These are phyloP conservation scores for Carposina sasakii DNA, from an alignment of 1,140 invertebrate genomes.

Conservation along the genomic window DNA sequence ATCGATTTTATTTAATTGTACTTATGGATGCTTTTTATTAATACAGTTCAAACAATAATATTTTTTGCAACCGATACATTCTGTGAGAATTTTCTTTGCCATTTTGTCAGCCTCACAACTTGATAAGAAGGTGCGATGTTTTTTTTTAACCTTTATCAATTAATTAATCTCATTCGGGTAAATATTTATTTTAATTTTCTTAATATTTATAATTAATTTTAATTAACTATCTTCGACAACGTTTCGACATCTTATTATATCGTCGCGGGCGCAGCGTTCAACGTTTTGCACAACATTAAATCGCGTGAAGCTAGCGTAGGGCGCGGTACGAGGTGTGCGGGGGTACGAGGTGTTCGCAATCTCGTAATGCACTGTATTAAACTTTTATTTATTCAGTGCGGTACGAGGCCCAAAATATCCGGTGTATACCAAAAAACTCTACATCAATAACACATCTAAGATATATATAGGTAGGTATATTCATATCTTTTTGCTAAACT, in stretches of 20 bases:
- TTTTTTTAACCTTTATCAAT: too few relatives aligned
- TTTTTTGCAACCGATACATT: too few relatives aligned
- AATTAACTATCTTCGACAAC: conserved; percentile 19
- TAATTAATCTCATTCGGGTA: too few relatives aligned
- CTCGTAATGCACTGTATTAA: conserved; percentile 14
- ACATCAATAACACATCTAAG: too few relatives aligned
- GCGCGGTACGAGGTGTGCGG: conserved; percentile 21
- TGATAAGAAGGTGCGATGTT: too few relatives aligned
- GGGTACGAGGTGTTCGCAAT: conserved; percentile 19
- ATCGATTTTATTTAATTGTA: conserved; percentile 17
- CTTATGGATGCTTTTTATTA: too few relatives aligned
- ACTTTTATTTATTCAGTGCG: conserved; percentile 12
- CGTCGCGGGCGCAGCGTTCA: too few relatives aligned
- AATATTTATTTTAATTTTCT: too few relatives aligned
- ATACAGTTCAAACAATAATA: too few relatives aligned
- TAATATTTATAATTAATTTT: too few relatives aligned
- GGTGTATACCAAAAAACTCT: conserved; percentile 13
- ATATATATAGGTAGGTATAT: conserved; percentile 9
- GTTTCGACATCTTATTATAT: conserved; percentile 16
- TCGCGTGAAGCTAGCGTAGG: conserved; percentile 18
- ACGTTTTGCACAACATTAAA: conserved; percentile 18
- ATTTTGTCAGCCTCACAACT: too few relatives aligned
- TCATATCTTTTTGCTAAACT: conserved; percentile 9
- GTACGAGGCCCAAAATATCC: not conserved
- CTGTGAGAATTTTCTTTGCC: too few relatives aligned